Evolutionary conservation across 2,888 invertebrate genomes (phyloP).

Genomic region (Marronus borbonicus): DNA sequence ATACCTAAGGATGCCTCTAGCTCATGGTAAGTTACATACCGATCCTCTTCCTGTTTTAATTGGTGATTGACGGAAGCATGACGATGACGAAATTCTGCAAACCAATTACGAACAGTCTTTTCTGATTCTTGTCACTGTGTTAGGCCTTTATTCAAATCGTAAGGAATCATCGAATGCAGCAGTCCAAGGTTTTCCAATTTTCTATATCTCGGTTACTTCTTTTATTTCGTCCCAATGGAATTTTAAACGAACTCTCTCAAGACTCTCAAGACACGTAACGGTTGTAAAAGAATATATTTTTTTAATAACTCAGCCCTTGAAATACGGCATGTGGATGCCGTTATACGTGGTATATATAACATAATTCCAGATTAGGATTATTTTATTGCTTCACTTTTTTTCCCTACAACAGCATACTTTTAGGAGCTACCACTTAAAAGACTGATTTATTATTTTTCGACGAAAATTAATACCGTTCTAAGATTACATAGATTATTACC

Average conservation of each 20-base stretch:
- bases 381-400: conserved; percentile 42
- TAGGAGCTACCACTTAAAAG: conserved; percentile 37
- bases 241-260: not conserved
- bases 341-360: conserved; percentile 12
- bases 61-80: too few species aligned
- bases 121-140: too few species aligned
- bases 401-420: conserved; percentile 16
- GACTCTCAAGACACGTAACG: not conserved
- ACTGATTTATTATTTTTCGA: conserved; percentile 46
- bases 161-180: too few species aligned
- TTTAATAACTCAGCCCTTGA: conserved; percentile 20
- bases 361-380: conserved; percentile 27
- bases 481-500: conserved; percentile 45
- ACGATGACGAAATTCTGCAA: too few species aligned
- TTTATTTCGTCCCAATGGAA: too few species aligned
- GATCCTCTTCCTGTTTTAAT: too few species aligned
- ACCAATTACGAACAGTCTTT: too few species aligned
- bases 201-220: too few species aligned
- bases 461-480: conserved; percentile 47
- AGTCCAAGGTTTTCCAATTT: too few species aligned
- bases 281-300: not conserved
- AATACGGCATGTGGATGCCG: conserved; percentile 21
- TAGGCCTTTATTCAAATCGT: too few species aligned
- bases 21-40: too few species aligned
- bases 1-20: too few species aligned